Evolutionary conservation across 2,113 vertebrate genomes (phyloP), one percentile per base, ranked within the genome.

Genomic region (Oryzias melastigma): DNA sequence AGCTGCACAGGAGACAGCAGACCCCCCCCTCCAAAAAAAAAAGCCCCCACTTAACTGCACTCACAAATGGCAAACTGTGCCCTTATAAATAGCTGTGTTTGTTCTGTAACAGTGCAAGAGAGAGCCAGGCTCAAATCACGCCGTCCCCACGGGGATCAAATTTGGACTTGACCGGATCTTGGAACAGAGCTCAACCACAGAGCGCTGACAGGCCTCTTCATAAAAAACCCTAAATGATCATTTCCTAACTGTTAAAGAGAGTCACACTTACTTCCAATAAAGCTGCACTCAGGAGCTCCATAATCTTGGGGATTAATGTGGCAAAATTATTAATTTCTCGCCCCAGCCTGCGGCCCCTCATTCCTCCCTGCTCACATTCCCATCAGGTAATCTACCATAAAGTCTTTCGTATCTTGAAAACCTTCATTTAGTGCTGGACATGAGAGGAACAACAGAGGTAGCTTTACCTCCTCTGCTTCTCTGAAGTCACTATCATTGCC

Each of bases 21-120:
- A 77, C 81, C 76, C 75, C 68, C 70, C 58, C 51, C 18, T 15
- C 46, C 46, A 46, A 7, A 65, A 71, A 76, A 71, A 68, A 35
- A 35, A 35, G 7, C 8, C 10, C 35, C 4, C 60, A 66, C 69
- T 84, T 74, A 87, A 82, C 83, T 69, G 72, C 72, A 14, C 76
- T 88, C 87, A 89, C 90, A 91, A 91, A 88, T 86, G 90, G 80
- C 78, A 87, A 79, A 87, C 77, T 87, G 86, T 85, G 68, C 75
- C 52, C 78, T 85, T 91, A 91, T 90, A 92, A 93, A 91, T 91
- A 92, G 84, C 71, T 5, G 74, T 80, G 83, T 90, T 90, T 90
- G 90, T 91, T 87, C 84, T 67, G 82, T 66, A 82, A 88, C 75
- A 75, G 75, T 59, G 74, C 68, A 58, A 66, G 61, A 51, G 49